Base-by-base conservation (phyloP, 1,140 invertebrate genomes). In the Meloidogyne chitwoodi region DNA sequence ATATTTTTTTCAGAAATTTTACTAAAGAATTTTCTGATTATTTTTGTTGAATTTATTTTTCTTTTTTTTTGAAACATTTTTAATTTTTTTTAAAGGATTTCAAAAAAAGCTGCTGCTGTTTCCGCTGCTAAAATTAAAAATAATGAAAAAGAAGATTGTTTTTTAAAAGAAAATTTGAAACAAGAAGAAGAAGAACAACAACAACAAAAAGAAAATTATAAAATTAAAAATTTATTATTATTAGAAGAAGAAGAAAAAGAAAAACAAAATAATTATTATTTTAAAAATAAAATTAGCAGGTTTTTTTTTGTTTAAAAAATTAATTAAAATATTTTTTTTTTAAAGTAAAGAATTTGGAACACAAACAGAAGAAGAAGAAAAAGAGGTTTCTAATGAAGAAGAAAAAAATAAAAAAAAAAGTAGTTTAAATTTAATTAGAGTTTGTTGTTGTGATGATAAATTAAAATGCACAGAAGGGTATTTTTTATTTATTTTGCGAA, bases 361-460 rank as follows among this genome's bases (percentile, higher is more conserved):
- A 38, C 64, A 66, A 38, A 66, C 64, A 29, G 64, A 66, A 14
- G 64, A 66, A 38, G 62, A 22, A 26, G 62, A 63, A n/a, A n/a
- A n/a, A n/a, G n/a, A n/a, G n/a, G 3, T 11, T 14, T 12, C 26
- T 12, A 65, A 12, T 31, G 3, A 65, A 14, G 63, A 65, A 66
- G 27, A 31, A 0, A 14, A 16, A 4, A 19, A 29, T 3, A 22
- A 27, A 38, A 19, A 75, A 27, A 77, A 67, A 10, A 48, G 65
- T 56, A 70, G 66, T 8, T 75, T 69, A 27, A 68, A 78, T 10
- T 61, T 79, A n/a, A 70, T 79, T 26, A 69, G 77, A 27, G 75
- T 79, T n/a, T 79, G 78, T 65, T 79, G 78, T 56, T 79, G 78
- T 31, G 77, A 75, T 44, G 56, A 78, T 64, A 68, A 26, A 14